Percentiles rank a stretch among this genome's conserved stretches.
Evolutionary conservation across 2,113 vertebrate species (phyloP).

Genomic region (Siniperca knerii): DNA sequence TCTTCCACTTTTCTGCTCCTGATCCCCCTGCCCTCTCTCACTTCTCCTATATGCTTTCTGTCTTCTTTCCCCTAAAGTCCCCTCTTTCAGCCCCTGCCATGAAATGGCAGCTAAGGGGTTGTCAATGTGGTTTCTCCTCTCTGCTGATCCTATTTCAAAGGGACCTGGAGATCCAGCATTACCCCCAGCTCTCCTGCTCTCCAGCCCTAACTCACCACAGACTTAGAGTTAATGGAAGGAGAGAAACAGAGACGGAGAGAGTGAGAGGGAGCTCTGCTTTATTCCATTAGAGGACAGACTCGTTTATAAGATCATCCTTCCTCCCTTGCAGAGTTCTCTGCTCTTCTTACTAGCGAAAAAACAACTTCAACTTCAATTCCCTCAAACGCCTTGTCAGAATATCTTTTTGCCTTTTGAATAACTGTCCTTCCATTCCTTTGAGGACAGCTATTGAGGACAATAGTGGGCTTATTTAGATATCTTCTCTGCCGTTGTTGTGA

Average conservation of each 20-base stretch:
- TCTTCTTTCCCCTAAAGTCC: constrained; percentile 56
- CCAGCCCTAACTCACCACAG: constrained; percentile 72
- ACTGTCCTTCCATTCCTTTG: constrained; percentile 62
- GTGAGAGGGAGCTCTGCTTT: constrained; percentile 65
- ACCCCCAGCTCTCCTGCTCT: constrained; percentile 76
- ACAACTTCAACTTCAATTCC: constrained; percentile 49
- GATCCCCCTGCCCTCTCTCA: constrained; percentile 41
- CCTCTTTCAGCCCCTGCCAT: constrained; percentile 75
- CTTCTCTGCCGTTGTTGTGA: constrained; percentile 78
- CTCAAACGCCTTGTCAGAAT: constrained; percentile 74
- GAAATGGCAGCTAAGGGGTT: constrained; percentile 80
- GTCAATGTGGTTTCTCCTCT: constrained; percentile 81
- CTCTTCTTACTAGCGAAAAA: constrained; percentile 44
- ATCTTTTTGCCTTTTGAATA: constrained; percentile 65
- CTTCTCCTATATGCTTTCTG: constrained; percentile 42
- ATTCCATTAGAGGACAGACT: constrained; percentile 78
- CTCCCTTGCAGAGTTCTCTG: constrained; percentile 50
- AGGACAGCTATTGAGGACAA: constrained; percentile 71
- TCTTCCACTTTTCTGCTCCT: constrained; percentile 39
- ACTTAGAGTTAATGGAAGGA: constrained; percentile 69
- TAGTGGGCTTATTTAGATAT: constrained; percentile 83
- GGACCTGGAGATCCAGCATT: constrained; percentile 80
- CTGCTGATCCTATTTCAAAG: constrained; percentile 85
- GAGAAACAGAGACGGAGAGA: constrained; percentile 64
- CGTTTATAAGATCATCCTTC: constrained; percentile 75